phyloP scores from a whole-genome alignment of 92 coral and sea anemone species.

The Umimayanthus kanabou region DNA sequence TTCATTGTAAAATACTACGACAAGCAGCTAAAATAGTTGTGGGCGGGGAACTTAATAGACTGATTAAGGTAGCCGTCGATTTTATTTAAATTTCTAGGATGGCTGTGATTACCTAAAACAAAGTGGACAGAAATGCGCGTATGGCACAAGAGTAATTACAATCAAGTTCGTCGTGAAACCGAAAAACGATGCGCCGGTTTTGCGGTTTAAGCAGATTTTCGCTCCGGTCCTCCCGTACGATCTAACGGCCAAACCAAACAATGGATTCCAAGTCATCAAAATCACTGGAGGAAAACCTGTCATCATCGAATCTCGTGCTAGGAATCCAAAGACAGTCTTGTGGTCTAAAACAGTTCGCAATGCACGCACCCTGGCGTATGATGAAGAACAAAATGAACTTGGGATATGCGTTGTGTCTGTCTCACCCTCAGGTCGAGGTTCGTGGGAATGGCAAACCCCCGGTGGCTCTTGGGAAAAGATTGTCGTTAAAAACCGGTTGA shows the following conservation, averaged over 20 bases:
- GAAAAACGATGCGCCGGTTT: conserved; percentile 15
- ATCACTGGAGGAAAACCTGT: conserved; percentile 7
- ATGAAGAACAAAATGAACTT: conserved; percentile 1
- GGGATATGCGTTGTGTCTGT: neutral
- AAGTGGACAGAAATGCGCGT: neutral
- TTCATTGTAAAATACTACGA: too few relatives aligned
- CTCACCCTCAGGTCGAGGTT: neutral
- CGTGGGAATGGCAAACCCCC: conserved; percentile 5
- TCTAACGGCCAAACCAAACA: neutral
- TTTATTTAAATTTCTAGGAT: neutral
- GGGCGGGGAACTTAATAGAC: too few relatives aligned
- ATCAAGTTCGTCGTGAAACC: conserved; percentile 13
- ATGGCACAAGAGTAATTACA: neutral
- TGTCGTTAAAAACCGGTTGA: neutral
- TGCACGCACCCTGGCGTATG: neutral
- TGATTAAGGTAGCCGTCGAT: too few relatives aligned
- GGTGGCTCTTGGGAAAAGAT: neutral
- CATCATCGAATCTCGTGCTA: neutral
- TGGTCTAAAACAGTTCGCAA: neutral
- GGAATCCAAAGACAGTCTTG: neutral
- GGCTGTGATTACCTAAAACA: conserved; percentile 2
- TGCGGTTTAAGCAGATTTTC: neutral
- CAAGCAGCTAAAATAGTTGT: too few relatives aligned
- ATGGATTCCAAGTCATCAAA: neutral
- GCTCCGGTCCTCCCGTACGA: conserved; percentile 22